A percentile compares a stretch with the other conserved stretches of the same genome.
Conservation (phyloP, 2,888 invertebrate genomes). For the Sinelater perroti region DNA sequence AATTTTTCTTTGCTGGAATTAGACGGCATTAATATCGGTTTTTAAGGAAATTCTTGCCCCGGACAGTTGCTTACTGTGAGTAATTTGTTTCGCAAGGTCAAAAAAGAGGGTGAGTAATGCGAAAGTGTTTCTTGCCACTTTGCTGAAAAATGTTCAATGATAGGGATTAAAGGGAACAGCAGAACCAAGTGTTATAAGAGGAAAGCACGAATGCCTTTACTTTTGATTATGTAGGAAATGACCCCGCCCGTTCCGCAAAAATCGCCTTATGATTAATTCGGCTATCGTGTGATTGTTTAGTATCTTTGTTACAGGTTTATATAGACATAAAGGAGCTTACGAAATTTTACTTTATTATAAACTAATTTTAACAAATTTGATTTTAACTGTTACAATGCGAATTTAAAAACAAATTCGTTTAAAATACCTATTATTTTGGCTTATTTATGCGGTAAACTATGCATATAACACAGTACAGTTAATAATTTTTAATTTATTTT, state of each 20-base stretch:
- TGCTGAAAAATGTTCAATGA: slow-evolving; percentile 34
- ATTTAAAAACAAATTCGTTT: too few species aligned
- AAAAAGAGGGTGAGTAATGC: slow-evolving; percentile 31
- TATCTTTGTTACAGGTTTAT: neutral
- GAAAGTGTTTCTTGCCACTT: slow-evolving; percentile 30
- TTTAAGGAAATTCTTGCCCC: slow-evolving; percentile 35
- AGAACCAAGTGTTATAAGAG: slow-evolving; percentile 19
- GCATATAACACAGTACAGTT: too few species aligned
- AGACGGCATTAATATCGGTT: slow-evolving; percentile 35
- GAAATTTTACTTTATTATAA: slow-evolving; percentile 13
- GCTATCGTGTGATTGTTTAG: slow-evolving; percentile 9
- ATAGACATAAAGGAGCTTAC: slow-evolving; percentile 4
- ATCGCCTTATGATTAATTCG: slow-evolving; percentile 15
- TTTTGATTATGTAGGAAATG: slow-evolving; percentile 22
- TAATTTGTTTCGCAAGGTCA: slow-evolving; percentile 35
- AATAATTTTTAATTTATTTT: too few species aligned
- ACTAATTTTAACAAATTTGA: too few species aligned
- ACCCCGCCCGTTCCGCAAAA: slow-evolving; percentile 10
- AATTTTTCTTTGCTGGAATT: slow-evolving; percentile 45
- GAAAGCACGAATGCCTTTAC: slow-evolving; percentile 19
- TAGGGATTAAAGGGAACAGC: slow-evolving; percentile 24
- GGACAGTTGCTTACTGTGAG: slow-evolving; percentile 33
- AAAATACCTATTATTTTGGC: too few species aligned
- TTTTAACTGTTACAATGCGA: too few species aligned
- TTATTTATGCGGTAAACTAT: too few species aligned